Evolutionary conservation across 1,140 invertebrate genomes (phyloP), one percentile per base, ranked within the genome.

Genomic region (Cotesia typhae): DNA sequence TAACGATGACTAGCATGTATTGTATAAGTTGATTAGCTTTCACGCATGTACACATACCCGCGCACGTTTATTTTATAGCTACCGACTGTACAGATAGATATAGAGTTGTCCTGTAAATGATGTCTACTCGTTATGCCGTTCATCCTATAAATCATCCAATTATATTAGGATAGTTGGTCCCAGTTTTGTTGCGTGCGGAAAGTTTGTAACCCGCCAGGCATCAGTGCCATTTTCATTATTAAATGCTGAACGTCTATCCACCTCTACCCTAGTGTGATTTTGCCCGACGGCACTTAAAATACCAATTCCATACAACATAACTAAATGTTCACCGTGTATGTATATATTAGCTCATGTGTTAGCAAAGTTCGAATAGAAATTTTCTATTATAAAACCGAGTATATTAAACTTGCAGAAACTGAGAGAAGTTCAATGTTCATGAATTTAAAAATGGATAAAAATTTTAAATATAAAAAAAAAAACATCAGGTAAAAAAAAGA

Each of bases 131-230:
- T 72, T 67, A 53, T 37, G 12, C 63, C 59, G 70, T 65, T 53
- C 55, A 71, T 37, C 36, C 71, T 74, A 73, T 77, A 76, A 74
- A 77, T 74, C 66, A 77, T 76, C 71, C 71, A 74, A 72, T 75
- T 47, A 47, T 47, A 47, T 47, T 72, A 73, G 63, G 70, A 74
- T 73, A 75, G 70, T 67, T 61, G n/a, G 70, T 67, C 61, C 9
- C 41, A 41, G 17, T 47, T 37, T 20, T 38, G 71, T 72, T 71
- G 69, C 53, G 70, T 60, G 55, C 17, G 35, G n/a, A 35, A 38
- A 51, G 20, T 51, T 38, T 64, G 14, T 28, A 61, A n/a, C 67
- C 59, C 59, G 65, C 28, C 52, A 52, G n/a, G 60, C 67, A 14
- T 57, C 67, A 65, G 51, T 37, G 41, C n/a, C 52, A 67, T 67